phyloP scores from a whole-genome alignment of 2,888 invertebrate species.

The Drosophila emarginata region DNA sequence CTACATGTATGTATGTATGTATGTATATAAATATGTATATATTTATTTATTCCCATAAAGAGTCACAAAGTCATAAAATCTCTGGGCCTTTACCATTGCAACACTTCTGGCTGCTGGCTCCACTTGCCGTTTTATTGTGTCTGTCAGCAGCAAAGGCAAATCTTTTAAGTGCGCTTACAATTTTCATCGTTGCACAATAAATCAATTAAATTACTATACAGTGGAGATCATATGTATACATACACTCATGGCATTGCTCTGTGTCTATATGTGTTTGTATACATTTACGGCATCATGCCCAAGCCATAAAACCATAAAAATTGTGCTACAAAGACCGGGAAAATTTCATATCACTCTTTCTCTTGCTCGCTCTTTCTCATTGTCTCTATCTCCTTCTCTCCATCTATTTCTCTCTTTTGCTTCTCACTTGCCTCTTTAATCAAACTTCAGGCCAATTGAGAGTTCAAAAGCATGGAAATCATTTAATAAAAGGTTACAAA shows the following conservation, averaged over 20 bases:
- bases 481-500: slow-evolving; percentile 28
- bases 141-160: slow-evolving; percentile 20
- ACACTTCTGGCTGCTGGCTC: neutral
- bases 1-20: neutral
- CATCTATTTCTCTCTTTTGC: neutral
- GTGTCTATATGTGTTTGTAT: neutral
- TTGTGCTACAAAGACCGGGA: slow-evolving; percentile 41
- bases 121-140: slow-evolving; percentile 5
- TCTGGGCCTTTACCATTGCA: neutral
- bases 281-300: neutral
- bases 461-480: slow-evolving; percentile 45
- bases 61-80: neutral
- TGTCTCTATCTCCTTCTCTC: neutral
- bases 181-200: slow-evolving; percentile 28
- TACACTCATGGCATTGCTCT: neutral
- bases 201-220: slow-evolving; percentile 34
- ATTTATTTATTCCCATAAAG: neutral
- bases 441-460: slow-evolving; percentile 50
- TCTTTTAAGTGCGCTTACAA: slow-evolving; percentile 29
- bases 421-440: slow-evolving; percentile 18
- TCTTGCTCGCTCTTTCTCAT: neutral
- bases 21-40: neutral
- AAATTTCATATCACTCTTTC: slow-evolving; percentile 7
- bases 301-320: slow-evolving; percentile 19
- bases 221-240: neutral